Base-by-base conservation (phyloP, 2,888 invertebrate species). In the Formica aserva region DNA sequence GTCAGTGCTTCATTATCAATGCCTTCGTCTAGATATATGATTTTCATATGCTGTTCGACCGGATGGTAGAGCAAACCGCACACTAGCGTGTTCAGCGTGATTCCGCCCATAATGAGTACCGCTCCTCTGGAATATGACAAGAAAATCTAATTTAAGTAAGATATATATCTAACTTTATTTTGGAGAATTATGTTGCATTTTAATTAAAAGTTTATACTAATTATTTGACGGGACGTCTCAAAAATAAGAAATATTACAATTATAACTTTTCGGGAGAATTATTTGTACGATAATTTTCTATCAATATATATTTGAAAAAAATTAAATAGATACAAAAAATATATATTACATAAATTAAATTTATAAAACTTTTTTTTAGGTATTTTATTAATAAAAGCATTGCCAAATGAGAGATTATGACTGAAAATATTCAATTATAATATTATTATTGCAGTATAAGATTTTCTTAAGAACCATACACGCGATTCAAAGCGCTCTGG, bases 61-160 rank as follows among this genome's bases (percentile, higher is more conserved):
- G 98, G 98, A 90, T 98, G 97, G 94, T 98, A 98, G 72, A 98
- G 96, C 5, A 98, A 93, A 0, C 97, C 98, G 0, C 98, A 98
- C 9, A 98, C 97, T 95, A 97, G 97, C 0, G 97, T 97, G 93
- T 98, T 97, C 60, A 98, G 94, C 90, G 97, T 97, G 22, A 98
- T 95, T 6, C 97, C 98, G 35, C 98, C 98, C 95, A 98, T 96
- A 45, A 98, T 96, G 13, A 98, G 95, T 0, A 98, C 97, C 0
- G 98, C 97, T 2, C 97, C 98, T 91, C 98, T 97, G 95, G 92
- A 92, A 87, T 85, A 32, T 72, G 13, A 82, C 41, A 75, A 76
- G 18, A 22, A 71, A 82, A 75, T 6, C 48, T 74, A 11, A 48
- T 66, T 66, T 77, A 75, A 71, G 52, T 45, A 18, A 72, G 22